Evolutionary conservation across 1,140 invertebrate species (phyloP), one percentile per base, ranked within the genome.

Genomic region (Drosophila sp.): DNA sequence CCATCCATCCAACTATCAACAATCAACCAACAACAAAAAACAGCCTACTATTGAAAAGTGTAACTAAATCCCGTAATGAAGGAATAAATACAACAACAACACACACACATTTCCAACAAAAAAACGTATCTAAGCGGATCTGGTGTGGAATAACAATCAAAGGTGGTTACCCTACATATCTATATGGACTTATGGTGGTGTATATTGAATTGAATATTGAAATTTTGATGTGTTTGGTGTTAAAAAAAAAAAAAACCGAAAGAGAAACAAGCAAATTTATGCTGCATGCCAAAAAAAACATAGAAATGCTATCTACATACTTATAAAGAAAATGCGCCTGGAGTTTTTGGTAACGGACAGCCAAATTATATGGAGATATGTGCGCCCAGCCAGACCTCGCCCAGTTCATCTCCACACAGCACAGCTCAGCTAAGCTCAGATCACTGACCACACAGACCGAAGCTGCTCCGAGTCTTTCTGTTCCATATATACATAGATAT

Each of bases 341-440:
- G 71, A 82, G 75, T 80, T 81, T 86, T 86, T 86, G 82, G 82
- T 86, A 79, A 70, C 63, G 83, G 83, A 86, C 72, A 89, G 57
- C 70, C 65, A 40, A 54, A 41, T 56, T 17, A 32, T 30, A 60
- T 23, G 23, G 44, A 44, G 71, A 60, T 35, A 80, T 41, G 65
- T 57, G 77, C 60, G 73, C 40, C 58, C 68, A 50, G 11, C 38
- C 60, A 27, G 11, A 25, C 60, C 6, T 44, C 70, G 66, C 69
- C 70, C 80, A 79, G 65, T 55, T 71, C 74, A 73, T 70, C 71
- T 67, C 62, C 35, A n/a, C 55, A 55, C 78, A 72, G 76, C 71
- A 70, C 72, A 68, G 66, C 70, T 80, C 79, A 75, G 79, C 57
- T 79, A 71, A 17, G 76, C 61, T 56, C 44, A 54, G 62, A 23